Percentiles rank a stretch among this genome's conserved stretches.
Evolutionary conservation across 1,140 invertebrate species (phyloP).

Genomic region (Drosophila triauraria): DNA sequence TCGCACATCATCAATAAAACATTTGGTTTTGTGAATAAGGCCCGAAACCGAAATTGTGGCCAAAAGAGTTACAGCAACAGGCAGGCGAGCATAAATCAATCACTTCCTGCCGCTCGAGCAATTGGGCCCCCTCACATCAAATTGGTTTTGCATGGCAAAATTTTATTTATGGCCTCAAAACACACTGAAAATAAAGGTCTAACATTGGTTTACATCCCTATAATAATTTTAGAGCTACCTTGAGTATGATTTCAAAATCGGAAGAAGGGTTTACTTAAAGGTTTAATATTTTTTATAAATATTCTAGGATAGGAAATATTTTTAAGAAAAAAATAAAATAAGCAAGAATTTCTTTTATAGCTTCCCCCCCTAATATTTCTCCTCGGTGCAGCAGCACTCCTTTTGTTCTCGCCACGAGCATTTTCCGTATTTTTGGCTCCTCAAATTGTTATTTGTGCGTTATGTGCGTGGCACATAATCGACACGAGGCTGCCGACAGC

Average conservation of each 20-base stretch:
- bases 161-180: conserved; percentile 40
- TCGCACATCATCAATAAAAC: conserved; percentile 80
- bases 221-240: too few species aligned
- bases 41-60: conserved; percentile 68
- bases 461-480: conserved; percentile 64
- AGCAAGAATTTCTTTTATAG: too few species aligned
- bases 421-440: conserved; percentile 46
- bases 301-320: too few species aligned
- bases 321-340: too few species aligned
- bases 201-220: too few species aligned
- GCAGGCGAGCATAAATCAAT: conserved; percentile 71
- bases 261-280: too few species aligned
- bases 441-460: conserved; percentile 60
- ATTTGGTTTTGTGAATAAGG: conserved; percentile 58
- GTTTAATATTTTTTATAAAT: too few species aligned
- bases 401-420: conserved; percentile 37
- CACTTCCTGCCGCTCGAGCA: conserved; percentile 72
- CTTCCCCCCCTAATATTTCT: background rate
- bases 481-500: conserved; percentile 28
- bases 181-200: background rate
- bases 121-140: conserved; percentile 48
- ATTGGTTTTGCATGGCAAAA: conserved; percentile 73
- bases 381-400: conserved; percentile 10
- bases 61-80: conserved; percentile 48
- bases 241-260: too few species aligned